Percentiles rank a stretch among this genome's conserved stretches.
These are phyloP conservation scores for Galeruca laticollis DNA, from an alignment of 2,888 invertebrate genomes.

Conservation along the genomic window DNA sequence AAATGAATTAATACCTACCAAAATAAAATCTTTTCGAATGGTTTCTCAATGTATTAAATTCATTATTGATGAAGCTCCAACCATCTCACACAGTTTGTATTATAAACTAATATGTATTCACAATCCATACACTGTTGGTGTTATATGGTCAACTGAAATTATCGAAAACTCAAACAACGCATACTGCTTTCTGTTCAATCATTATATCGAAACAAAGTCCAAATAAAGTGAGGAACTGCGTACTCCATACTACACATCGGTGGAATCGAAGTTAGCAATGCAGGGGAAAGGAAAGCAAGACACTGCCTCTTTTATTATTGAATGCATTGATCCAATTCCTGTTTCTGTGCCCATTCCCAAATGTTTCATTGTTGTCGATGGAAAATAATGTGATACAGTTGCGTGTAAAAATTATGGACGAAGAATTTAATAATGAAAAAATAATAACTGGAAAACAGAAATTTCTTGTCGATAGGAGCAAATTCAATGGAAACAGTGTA, in stretches of 20 bases:
- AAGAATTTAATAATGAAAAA: constrained; percentile 22
- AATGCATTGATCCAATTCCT: constrained; percentile 35
- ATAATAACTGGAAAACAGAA: constrained; percentile 10
- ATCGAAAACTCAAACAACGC: neutral
- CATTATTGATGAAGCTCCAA: no score
- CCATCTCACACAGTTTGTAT: no score
- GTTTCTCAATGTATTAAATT: no score
- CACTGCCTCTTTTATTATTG: constrained; percentile 27
- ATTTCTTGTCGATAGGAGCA: neutral
- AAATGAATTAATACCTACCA: no score
- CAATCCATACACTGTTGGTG: no score
- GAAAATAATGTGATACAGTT: constrained; percentile 24
- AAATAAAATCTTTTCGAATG: no score
- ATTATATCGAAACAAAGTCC: neutral
- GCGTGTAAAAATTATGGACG: constrained; percentile 19
- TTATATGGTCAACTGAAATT: neutral
- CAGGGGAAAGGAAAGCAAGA: constrained; percentile 16
- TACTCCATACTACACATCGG: constrained; percentile 15
- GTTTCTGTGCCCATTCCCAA: constrained; percentile 27
- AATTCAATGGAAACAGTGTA: no score
- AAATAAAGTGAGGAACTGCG: constrained; percentile 11
- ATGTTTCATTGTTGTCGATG: constrained; percentile 24
- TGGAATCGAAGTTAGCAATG: constrained; percentile 21
- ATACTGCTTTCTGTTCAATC: neutral
- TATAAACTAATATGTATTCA: no score